Percentiles rank a stretch among this genome's conserved stretches.
Evolutionary conservation across 2,113 vertebrate species (phyloP).

Genomic region (Ranitomeya imitator): DNA sequence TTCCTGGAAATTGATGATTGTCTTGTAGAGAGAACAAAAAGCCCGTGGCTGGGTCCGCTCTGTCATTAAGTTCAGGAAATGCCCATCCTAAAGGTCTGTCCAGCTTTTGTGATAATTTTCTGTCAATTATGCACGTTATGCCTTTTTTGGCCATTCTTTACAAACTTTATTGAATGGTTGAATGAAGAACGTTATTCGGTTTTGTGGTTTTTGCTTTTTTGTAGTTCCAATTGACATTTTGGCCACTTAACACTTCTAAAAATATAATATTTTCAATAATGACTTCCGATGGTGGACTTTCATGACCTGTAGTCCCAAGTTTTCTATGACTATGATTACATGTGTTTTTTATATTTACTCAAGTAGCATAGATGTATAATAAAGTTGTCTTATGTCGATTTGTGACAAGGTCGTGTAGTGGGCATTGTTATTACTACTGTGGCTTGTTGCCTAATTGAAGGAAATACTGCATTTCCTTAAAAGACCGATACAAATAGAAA

Average conservation of each 20-base stretch:
- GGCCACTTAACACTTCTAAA: neutral
- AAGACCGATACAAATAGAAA: no score
- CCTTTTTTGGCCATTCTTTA: neutral
- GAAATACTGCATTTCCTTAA: no score
- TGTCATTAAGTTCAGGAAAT: slow-evolving; percentile 53
- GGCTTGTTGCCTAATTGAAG: no score
- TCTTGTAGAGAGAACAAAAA: slow-evolving; percentile 44
- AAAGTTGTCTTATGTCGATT: no score
- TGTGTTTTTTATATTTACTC: neutral
- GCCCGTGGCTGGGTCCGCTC: slow-evolving; percentile 11
- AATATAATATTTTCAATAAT: neutral
- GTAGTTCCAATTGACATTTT: neutral
- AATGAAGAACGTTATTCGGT: neutral
- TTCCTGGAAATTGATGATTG: slow-evolving; percentile 57
- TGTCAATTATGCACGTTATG: slow-evolving; percentile 14
- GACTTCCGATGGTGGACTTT: neutral
- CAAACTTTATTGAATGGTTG: neutral
- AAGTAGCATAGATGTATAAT: neutral
- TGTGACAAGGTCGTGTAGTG: no score
- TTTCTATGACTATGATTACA: neutral
- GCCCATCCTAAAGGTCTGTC: slow-evolving; percentile 40
- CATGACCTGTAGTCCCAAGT: neutral
- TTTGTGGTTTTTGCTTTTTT: neutral
- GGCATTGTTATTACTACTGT: no score
- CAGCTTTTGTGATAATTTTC: slow-evolving; percentile 31